A percentile compares a stretch with the other conserved stretches of the same genome.
Evolutionary conservation across 2,113 vertebrate species (phyloP).

Genomic region (Aythya baeri): DNA sequence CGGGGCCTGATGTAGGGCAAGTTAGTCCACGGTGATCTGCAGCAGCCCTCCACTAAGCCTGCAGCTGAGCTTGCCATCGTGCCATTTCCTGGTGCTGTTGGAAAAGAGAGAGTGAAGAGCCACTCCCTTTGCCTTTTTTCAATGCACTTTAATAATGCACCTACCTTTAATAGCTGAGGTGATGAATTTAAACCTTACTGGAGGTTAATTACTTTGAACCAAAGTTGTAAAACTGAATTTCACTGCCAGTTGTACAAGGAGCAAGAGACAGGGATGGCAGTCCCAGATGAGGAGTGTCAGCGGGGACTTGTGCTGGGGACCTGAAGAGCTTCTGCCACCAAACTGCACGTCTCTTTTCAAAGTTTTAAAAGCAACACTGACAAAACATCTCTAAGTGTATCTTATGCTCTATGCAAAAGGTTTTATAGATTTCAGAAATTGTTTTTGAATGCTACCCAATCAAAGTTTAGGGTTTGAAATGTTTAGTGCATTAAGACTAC

Average conservation of each 20-base stretch:
- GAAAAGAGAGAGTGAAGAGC: background rate
- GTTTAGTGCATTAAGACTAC: background rate
- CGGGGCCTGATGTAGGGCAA: background rate
- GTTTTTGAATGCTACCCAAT: background rate
- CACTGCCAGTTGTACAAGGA: background rate
- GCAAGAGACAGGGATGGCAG: background rate
- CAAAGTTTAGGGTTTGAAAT: background rate
- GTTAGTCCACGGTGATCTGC: background rate
- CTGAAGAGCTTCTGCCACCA: background rate
- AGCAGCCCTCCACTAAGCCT: rapidly evolving
- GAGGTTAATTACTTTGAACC: background rate
- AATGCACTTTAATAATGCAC: background rate
- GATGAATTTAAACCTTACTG: background rate
- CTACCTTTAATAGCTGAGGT: background rate
- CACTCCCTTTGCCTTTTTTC: background rate
- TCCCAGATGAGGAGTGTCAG: background rate
- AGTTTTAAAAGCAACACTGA: background rate
- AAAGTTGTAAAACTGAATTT: background rate
- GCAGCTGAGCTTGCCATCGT: rapidly evolving
- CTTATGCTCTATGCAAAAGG: rapidly evolving
- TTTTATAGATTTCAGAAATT: background rate
- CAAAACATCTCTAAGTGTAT: background rate
- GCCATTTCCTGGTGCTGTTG: background rate
- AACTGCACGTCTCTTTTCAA: background rate
- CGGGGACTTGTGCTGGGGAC: background rate